Conservation (phyloP, 2,888 invertebrate genomes). For the Nemotelus pantherinus region DNA sequence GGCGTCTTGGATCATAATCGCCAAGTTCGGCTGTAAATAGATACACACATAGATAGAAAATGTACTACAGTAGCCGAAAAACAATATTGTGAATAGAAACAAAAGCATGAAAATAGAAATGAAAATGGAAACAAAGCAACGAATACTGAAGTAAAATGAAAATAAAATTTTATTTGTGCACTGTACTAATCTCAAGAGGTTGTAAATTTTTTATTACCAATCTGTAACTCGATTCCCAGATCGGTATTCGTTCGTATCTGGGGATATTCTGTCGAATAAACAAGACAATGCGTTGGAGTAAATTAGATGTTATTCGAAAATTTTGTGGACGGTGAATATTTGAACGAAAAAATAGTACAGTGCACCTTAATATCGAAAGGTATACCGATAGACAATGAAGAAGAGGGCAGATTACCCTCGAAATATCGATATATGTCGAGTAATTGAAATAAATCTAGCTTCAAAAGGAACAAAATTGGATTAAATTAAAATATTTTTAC, state of each 20-base stretch:
- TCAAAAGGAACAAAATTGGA: too few species aligned
- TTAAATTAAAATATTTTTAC: too few species aligned
- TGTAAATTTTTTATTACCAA: conserved; percentile 41
- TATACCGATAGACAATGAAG: too few species aligned
- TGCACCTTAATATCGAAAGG: too few species aligned
- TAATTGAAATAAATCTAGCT: too few species aligned
- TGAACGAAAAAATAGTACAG: too few species aligned
- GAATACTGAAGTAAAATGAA: background rate
- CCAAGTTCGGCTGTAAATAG: conserved; percentile 85
- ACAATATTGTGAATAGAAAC: background rate
- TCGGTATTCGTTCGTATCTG: background rate
- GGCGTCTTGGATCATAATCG: conserved; percentile 89
- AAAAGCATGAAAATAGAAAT: background rate
- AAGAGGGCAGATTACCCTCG: too few species aligned
- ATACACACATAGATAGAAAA: conserved; percentile 53
- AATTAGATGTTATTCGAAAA: background rate
- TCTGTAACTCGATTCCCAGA: conserved; percentile 22
- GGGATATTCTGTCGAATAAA: conserved; percentile 20
- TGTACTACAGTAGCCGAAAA: conserved; percentile 19
- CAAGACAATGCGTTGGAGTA: conserved; percentile 26
- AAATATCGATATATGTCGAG: too few species aligned
- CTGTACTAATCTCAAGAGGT: conserved; percentile 32
- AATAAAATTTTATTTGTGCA: conserved; percentile 30
- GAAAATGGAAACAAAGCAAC: background rate
- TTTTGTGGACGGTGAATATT: too few species aligned